phyloP scores from a whole-genome alignment of 2,888 invertebrate genomes.

The Rotaria sp. region DNA sequence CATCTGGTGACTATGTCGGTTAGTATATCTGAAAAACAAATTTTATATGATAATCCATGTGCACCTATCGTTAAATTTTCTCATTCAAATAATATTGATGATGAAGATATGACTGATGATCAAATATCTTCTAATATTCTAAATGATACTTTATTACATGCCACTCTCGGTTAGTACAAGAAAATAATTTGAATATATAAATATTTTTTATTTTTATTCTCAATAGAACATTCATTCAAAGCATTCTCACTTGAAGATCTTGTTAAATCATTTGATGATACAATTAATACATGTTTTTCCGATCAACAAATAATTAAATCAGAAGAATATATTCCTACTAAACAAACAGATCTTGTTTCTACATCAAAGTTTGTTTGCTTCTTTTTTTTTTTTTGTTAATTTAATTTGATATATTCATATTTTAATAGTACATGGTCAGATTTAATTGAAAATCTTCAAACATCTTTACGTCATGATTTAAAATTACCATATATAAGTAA shows the following conservation, averaged over 20 bases:
- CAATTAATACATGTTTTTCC: constrained; percentile 32
- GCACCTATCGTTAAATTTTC: neutral
- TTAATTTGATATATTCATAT: too few species aligned
- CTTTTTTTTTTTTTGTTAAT: neutral
- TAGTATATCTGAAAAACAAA: neutral
- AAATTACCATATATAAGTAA: neutral
- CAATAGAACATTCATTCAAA: neutral
- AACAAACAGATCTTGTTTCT: neutral
- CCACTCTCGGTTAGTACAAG: neutral
- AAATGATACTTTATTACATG: neutral
- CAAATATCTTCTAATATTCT: neutral
- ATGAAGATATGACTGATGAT: neutral
- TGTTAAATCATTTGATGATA: constrained; percentile 37
- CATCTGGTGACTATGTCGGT: neutral
- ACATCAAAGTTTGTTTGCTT: neutral
- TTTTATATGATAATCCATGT: constrained; percentile 16
- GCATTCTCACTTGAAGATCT: constrained; percentile 34
- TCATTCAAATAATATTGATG: neutral
- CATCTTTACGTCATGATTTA: neutral
- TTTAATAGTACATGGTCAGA: constrained; percentile 6
- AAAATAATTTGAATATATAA: neutral
- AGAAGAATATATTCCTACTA: neutral
- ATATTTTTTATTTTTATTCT: neutral
- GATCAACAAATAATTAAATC: neutral
- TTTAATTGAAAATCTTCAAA: neutral